Evolutionary conservation across 2,113 vertebrate genomes (phyloP).

Genomic region (Corythoichthys haematopterus): DNA sequence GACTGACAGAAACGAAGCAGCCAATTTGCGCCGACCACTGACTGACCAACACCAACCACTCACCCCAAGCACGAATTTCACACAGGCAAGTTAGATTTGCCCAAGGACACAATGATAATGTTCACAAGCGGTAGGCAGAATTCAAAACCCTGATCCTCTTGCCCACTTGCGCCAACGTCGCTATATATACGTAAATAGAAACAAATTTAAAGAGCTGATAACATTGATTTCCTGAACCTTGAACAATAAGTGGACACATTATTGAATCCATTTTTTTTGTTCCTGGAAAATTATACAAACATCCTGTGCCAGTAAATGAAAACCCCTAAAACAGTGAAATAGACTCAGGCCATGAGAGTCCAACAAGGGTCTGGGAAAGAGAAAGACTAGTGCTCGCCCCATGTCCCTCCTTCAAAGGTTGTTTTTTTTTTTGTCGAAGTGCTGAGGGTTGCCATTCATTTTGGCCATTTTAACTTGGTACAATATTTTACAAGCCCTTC

Average conservation of each 20-base stretch:
- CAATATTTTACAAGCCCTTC: slow-evolving; percentile 71
- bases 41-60: no score
- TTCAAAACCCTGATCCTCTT: no score
- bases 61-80: no score
- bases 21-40: no score
- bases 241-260: neutral
- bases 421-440: slow-evolving; percentile 56
- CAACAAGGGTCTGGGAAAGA: slow-evolving; percentile 33
- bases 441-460: slow-evolving; percentile 63
- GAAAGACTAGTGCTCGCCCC: slow-evolving; percentile 34
- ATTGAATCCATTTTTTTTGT: neutral
- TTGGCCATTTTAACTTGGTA: slow-evolving; percentile 64
- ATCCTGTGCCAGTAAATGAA: slow-evolving; percentile 38
- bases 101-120: no score
- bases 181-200: neutral
- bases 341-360: slow-evolving; percentile 31
- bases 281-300: neutral
- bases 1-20: no score
- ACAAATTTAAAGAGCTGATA: neutral
- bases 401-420: slow-evolving; percentile 51
- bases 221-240: neutral
- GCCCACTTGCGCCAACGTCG: no score
- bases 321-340: slow-evolving; percentile 27
- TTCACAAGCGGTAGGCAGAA: no score
- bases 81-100: no score